These are phyloP conservation scores for Ochropleura plecta DNA, from an alignment of 2,888 invertebrate species.

Conservation along the genomic window DNA sequence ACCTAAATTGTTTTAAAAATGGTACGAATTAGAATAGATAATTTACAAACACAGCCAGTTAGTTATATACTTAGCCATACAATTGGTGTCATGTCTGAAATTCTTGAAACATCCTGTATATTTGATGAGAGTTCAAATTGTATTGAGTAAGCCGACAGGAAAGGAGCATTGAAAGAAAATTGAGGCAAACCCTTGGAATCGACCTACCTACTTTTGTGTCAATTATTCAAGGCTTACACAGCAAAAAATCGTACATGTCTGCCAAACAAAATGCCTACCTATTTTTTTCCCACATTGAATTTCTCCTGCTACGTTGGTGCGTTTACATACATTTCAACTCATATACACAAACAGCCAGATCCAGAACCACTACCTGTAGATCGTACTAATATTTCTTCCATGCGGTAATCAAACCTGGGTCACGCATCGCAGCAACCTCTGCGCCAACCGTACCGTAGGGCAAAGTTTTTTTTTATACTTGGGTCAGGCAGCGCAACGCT, in stretches of 20 bases:
- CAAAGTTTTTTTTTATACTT: too few species aligned
- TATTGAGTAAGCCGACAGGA: slow-evolving; percentile 45
- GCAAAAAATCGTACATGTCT: neutral
- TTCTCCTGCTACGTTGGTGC: too few species aligned
- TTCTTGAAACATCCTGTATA: slow-evolving; percentile 51
- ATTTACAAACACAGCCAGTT: slow-evolving; percentile 37
- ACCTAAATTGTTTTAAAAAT: slow-evolving; percentile 28
- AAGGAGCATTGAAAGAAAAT: slow-evolving; percentile 45
- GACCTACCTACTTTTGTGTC: slow-evolving; percentile 13
- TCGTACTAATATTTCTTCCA: too few species aligned
- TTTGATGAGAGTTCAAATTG: slow-evolving; percentile 55
- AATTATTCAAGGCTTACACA: slow-evolving; percentile 31
- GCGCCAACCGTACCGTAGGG: too few species aligned
- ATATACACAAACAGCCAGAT: too few species aligned
- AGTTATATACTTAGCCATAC: slow-evolving; percentile 25
- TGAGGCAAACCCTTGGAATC: slow-evolving; percentile 37
- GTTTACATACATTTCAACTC: too few species aligned
- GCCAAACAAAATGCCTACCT: neutral
- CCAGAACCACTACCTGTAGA: too few species aligned
- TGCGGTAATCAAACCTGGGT: too few species aligned
- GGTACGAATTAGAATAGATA: slow-evolving; percentile 1
- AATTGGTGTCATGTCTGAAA: slow-evolving; percentile 23
- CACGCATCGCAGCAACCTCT: too few species aligned
- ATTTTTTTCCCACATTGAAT: too few species aligned
- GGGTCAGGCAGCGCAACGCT: too few species aligned